Evolutionary conservation across 2,888 invertebrate species (phyloP).

Genomic region (Laspeyria flexula): DNA sequence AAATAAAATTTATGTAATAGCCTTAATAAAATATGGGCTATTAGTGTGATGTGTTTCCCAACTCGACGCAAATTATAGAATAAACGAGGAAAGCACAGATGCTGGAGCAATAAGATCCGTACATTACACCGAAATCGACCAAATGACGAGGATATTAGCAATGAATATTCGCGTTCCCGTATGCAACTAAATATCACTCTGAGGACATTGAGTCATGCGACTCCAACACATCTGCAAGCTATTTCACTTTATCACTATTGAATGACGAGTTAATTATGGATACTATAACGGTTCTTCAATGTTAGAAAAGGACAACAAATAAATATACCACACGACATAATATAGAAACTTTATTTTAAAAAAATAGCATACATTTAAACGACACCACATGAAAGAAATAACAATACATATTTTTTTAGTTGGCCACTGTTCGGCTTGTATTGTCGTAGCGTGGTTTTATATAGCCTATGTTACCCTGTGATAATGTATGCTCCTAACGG

Average conservation of each 20-base stretch:
- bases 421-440: no score
- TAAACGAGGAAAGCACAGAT: slow-evolving; percentile 71
- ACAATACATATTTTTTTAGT: no score
- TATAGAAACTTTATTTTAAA: no score
- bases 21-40: slow-evolving; percentile 56
- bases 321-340: no score
- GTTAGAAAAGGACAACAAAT: neutral
- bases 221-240: no score
- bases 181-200: slow-evolving; percentile 60
- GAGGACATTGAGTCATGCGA: slow-evolving; percentile 28
- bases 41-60: slow-evolving; percentile 64
- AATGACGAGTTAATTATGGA: no score
- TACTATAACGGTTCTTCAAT: neutral
- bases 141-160: slow-evolving; percentile 64
- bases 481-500: no score
- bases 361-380: no score
- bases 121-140: slow-evolving; percentile 55
- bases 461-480: no score
- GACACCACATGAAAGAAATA: no score
- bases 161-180: slow-evolving; percentile 53
- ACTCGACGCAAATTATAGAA: slow-evolving; percentile 66
- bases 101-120: slow-evolving; percentile 62
- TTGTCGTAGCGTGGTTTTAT: no score
- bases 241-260: no score
- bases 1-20: slow-evolving; percentile 52